Conservation (phyloP, 2,797 vertebrate genomes). For the Neopelma chrysocephalum region DNA sequence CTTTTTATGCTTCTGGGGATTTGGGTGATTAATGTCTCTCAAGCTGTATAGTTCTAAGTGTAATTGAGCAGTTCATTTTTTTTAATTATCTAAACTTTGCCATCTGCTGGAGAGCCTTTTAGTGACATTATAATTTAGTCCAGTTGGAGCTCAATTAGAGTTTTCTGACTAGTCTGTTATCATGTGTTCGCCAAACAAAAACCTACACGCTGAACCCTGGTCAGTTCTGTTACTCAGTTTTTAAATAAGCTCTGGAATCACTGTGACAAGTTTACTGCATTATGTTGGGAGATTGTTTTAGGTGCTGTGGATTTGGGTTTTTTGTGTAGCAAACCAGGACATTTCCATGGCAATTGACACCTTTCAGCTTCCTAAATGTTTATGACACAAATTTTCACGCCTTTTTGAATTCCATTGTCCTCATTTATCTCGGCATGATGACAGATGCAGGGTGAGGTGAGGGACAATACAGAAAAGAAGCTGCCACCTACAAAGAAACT, state of each 20-base stretch:
- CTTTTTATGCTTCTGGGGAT: neutral
- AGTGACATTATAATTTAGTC: constrained; percentile 32
- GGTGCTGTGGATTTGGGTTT: neutral
- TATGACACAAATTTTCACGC: rapidly evolving
- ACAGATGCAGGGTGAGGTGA: neutral
- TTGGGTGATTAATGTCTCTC: neutral
- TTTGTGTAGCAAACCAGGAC: neutral
- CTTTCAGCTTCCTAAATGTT: neutral
- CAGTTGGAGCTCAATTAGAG: constrained; percentile 21
- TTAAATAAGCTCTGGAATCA: neutral
- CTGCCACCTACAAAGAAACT: neutral
- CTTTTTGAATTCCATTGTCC: neutral
- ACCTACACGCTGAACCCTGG: neutral
- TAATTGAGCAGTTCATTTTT: constrained; percentile 25
- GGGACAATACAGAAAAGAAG: neutral
- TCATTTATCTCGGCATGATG: neutral
- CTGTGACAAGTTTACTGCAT: neutral
- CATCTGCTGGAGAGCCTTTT: constrained; percentile 61
- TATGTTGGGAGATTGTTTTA: neutral
- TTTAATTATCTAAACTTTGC: constrained; percentile 62
- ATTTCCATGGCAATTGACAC: neutral
- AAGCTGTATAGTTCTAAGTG: neutral
- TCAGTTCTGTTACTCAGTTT: neutral
- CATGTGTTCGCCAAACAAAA: neutral
- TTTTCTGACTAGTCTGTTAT: neutral